Evolutionary conservation across 1,140 invertebrate genomes (phyloP).

Genomic region (Trinorchestia longiramus): DNA sequence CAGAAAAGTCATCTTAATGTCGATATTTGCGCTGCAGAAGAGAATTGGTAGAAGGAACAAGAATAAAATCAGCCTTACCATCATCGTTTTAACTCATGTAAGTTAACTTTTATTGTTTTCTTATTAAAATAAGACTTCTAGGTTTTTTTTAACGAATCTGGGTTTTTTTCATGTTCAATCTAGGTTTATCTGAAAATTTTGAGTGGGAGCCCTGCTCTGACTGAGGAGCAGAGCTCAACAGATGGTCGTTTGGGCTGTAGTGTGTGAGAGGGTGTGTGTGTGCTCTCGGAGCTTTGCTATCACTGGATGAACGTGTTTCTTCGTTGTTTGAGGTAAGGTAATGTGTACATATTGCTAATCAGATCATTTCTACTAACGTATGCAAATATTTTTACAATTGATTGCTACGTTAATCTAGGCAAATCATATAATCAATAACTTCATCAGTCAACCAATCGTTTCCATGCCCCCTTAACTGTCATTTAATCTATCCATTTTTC

Average conservation of each 20-base stretch:
- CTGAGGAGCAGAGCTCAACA: slow-evolving; percentile 31
- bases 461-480: background rate
- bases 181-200: too few relatives aligned
- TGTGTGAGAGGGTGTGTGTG: slow-evolving; percentile 13
- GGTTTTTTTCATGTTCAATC: too few relatives aligned
- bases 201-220: too few relatives aligned
- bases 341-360: background rate
- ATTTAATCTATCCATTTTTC: background rate
- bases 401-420: background rate
- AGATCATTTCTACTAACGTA: background rate
- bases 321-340: background rate
- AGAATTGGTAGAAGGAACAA: too few relatives aligned
- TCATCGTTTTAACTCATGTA: too few relatives aligned
- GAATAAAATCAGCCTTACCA: too few relatives aligned
- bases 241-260: background rate
- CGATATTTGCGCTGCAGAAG: too few relatives aligned
- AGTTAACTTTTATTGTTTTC: too few relatives aligned
- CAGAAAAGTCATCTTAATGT: too few relatives aligned
- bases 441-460: background rate
- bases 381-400: background rate
- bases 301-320: background rate
- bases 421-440: background rate
- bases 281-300: background rate
- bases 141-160: too few relatives aligned
- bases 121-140: too few relatives aligned